Base-by-base conservation (phyloP, 2,888 invertebrate genomes). In the Athetis lepigone region DNA sequence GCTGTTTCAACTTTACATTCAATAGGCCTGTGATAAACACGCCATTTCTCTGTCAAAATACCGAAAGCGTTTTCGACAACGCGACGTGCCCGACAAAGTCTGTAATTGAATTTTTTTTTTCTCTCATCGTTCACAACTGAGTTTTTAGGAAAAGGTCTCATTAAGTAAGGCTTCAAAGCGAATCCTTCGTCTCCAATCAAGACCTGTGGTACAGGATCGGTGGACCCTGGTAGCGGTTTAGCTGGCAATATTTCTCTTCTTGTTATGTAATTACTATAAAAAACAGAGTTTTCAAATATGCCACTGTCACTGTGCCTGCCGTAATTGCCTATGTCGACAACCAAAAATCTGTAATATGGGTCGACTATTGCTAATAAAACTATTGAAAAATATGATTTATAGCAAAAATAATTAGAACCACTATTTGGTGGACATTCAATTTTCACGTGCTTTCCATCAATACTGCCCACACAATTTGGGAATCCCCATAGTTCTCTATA, bases 381-480 rank as follows among this genome's bases (percentile, higher is more conserved):
- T n/a, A n/a, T n/a, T n/a, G n/a, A n/a, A n/a, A n/a, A n/a, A n/a
- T n/a, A n/a, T n/a, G n/a, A n/a, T n/a, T n/a, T n/a, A n/a, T n/a
- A n/a, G n/a, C n/a, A 37, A 43, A 19, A 66, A n/a, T 51, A 66
- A 27, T 33, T 42, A 18, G 61, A 56, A 25, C 66, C 66, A 29
- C 56, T 57, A 25, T 43, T 61, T 13, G 16, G 21, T 16, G 66
- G 66, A 18, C 61, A 59, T 40, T 56, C 52, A 19, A 69, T 72
- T 7, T 25, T 40, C 29, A 72, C 56, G 46, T 72, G 72, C 37
- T 74, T 74, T 8, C n/a, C n/a, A n/a, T n/a, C n/a, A n/a, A n/a
- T n/a, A n/a, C n/a, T n/a, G n/a, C n/a, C n/a, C n/a, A n/a, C n/a
- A n/a, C 73, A 66, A 52, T 74, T 70, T 19, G 70, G 70, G 37